phyloP scores from a whole-genome alignment of 2,113 vertebrate species.

The Nycticebus coucang region DNA sequence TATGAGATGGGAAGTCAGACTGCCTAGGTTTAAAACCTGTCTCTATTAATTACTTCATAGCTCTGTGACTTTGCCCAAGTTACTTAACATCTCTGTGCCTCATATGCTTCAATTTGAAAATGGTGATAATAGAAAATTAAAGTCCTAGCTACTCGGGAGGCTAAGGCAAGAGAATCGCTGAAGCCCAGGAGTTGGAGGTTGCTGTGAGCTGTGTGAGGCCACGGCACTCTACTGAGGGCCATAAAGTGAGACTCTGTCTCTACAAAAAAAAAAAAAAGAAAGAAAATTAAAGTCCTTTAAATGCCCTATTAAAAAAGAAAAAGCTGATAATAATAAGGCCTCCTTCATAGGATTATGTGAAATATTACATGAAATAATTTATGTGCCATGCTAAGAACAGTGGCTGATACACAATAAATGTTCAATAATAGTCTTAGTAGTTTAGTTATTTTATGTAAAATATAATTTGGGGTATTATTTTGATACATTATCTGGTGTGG shows the following conservation, averaged over 20 bases:
- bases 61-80: background rate
- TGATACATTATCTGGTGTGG: background rate
- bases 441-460: background rate
- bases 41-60: background rate
- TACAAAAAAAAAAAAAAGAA: too few relatives aligned
- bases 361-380: background rate
- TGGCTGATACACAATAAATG: background rate
- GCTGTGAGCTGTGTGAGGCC: too few relatives aligned
- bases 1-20: background rate
- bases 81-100: background rate
- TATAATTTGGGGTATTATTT: background rate
- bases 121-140: background rate
- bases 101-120: background rate
- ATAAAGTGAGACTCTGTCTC: too few relatives aligned
- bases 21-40: background rate
- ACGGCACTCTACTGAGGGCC: too few relatives aligned
- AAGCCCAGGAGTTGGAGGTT: too few relatives aligned
- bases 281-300: background rate
- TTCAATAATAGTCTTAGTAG: background rate
- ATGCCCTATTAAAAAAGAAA: background rate
- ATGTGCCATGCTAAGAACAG: background rate
- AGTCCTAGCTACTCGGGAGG: too few relatives aligned
- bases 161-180: too few relatives aligned
- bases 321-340: background rate
- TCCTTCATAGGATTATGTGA: background rate